A percentile compares a stretch with the other conserved stretches of the same genome.
Evolutionary conservation across 2,888 invertebrate species (phyloP).

Genomic region (Drosophila aldrichi): DNA sequence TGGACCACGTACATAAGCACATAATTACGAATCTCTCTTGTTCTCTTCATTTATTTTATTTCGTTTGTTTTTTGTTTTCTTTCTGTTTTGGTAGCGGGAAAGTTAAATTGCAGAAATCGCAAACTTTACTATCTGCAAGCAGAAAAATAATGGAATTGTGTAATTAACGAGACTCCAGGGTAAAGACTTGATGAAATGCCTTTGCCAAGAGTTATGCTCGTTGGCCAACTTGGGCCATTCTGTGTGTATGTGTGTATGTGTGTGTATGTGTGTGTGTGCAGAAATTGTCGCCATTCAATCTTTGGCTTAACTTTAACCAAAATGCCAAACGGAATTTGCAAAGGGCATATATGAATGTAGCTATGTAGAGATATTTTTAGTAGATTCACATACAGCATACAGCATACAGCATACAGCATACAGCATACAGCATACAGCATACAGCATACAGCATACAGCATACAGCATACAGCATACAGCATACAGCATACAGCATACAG

Average conservation of each 20-base stretch:
- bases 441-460: no score
- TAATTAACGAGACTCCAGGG: conserved; percentile 75
- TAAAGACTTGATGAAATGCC: conserved; percentile 65
- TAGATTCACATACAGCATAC: no score
- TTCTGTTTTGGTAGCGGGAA: conserved; percentile 56
- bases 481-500: no score
- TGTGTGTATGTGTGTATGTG: not conserved
- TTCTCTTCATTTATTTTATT: conserved; percentile 7
- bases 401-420: no score
- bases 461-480: no score
- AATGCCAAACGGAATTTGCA: not conserved
- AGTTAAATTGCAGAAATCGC: conserved; percentile 75
- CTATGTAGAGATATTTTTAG: no score
- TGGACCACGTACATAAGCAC: conserved; percentile 55
- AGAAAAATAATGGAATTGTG: conserved; percentile 75
- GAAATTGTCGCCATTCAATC: conserved; percentile 40
- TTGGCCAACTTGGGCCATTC: not conserved
- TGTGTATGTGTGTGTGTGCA: not conserved
- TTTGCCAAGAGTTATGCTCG: conserved; percentile 26
- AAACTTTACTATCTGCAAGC: conserved; percentile 69
- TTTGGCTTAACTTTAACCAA: not conserved
- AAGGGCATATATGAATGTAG: not conserved
- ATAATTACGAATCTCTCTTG: conserved; percentile 64
- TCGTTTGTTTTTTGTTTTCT: not conserved
- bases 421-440: no score